phyloP scores from a whole-genome alignment of 2,113 vertebrate genomes.

The Cranoglanis bouderius region DNA sequence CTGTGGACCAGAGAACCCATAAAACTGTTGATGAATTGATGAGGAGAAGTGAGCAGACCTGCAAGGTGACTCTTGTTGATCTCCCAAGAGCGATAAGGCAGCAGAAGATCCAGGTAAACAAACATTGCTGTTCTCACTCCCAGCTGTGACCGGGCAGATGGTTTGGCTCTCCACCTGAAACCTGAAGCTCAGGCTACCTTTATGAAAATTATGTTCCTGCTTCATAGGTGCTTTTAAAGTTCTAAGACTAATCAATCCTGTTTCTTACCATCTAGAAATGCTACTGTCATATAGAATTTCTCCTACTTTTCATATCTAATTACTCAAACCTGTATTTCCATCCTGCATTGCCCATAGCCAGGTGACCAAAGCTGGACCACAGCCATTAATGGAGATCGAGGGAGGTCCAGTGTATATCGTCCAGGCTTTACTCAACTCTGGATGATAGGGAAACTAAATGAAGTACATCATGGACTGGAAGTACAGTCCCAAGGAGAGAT shows the following conservation, averaged over 20 bases:
- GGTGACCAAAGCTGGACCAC: no score
- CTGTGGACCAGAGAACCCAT: not conserved
- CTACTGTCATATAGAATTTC: not conserved
- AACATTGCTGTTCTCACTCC: not conserved
- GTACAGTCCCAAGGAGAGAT: no score
- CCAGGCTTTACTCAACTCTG: no score
- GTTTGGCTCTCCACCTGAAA: not conserved
- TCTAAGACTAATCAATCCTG: not conserved
- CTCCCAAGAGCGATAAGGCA: not conserved
- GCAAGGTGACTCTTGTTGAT: not conserved
- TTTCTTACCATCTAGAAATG: not conserved
- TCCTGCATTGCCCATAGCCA: no score
- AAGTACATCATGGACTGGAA: no score
- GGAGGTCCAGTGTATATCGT: no score
- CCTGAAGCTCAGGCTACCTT: slow-evolving; percentile 3
- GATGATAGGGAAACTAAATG: no score
- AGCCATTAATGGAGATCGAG: no score
- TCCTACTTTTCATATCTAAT: not conserved
- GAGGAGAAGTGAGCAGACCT: not conserved
- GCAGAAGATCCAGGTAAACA: not conserved
- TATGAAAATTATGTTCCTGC: slow-evolving; percentile 60
- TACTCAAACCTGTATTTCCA: no score
- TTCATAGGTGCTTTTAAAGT: not conserved
- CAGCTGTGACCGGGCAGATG: not conserved
- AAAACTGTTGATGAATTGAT: not conserved